Base-by-base conservation (phyloP, 2,888 invertebrate genomes). In the Psylliodes chrysocephalus region DNA sequence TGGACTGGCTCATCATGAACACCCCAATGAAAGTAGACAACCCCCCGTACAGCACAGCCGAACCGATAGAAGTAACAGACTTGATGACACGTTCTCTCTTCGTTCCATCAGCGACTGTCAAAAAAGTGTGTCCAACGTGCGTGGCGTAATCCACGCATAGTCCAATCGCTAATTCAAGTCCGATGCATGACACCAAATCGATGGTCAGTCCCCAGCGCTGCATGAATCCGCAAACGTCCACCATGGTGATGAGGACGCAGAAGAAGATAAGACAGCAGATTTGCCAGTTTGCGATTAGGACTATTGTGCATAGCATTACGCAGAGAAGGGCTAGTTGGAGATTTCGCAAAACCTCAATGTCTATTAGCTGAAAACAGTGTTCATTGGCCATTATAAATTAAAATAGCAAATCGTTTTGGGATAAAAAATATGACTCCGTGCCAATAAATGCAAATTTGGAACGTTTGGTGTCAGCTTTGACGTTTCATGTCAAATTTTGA, bases 111-210 rank as follows among this genome's bases (percentile, higher is more conserved):
- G 83, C 81, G 14, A 86, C 82, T 1, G 90, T 90, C 73, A 94
- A 85, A 79, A 93, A 94, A 1, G 91, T 90, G 77, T 93, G 93
- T 0, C 92, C 91, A 4, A 92, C 89, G 76, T 92, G 92, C 1
- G 92, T 91, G 0, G 93, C 91, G 74, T 93, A 94, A 81, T 94
- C 94, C 0, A 94, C 91, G 75, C 93, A 92, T 53, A 94, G 83
- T 52, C 94, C 94, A 65, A 93, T 90, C 1, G 92, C 92, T 28
- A 94, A 83, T 75, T 93, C 91, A 8, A 94, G 83, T 22, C 91
- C 91, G 59, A 94, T 91, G 76, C 93, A 92, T 55, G 93, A 91
- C 7, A 75, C 91, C 54, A 92, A 88, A 78, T 94, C 93, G 35
- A 94, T 90, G 1, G 93, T 92, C 78, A 93, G 84, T 2, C 90